These are phyloP conservation scores for Trichosurus vulpecula DNA, from an alignment of 2,797 vertebrate genomes.

Conservation along the genomic window DNA sequence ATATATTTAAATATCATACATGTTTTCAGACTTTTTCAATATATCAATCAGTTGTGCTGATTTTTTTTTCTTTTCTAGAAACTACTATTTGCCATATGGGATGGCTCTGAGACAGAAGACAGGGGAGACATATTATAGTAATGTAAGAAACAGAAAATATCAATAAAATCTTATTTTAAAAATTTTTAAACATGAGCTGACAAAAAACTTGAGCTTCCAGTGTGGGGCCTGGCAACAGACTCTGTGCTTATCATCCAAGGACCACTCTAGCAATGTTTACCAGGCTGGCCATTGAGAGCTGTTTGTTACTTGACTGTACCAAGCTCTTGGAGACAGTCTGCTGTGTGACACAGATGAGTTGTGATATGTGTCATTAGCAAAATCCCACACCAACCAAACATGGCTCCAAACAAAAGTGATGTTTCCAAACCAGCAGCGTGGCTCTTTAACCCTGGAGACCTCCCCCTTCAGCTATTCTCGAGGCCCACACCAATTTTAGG, in stretches of 20 bases:
- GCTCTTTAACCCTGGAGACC: not conserved
- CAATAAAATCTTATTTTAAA: not conserved
- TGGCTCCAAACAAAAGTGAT: not conserved
- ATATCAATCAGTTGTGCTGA: not conserved
- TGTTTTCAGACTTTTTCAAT: not conserved
- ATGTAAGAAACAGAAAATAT: not conserved
- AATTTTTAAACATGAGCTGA: not conserved
- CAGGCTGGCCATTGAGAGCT: not conserved
- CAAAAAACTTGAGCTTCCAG: not conserved
- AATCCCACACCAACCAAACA: not conserved
- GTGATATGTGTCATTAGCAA: not conserved
- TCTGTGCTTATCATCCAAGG: not conserved
- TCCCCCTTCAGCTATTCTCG: not conserved
- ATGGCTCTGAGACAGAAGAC: not conserved
- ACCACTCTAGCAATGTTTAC: not conserved
- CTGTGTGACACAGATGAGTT: not conserved
- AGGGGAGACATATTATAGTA: not conserved
- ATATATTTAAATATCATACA: not conserved
- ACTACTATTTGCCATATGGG: not conserved
- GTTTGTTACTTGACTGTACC: not conserved
- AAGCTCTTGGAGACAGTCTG: not conserved
- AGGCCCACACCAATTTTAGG: not conserved
- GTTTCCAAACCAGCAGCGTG: not conserved
- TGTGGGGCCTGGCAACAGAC: not conserved
- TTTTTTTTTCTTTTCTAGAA: not conserved